phyloP scores from a whole-genome alignment of 2,797 vertebrate genomes.

The Enteromius argenteus region DNA sequence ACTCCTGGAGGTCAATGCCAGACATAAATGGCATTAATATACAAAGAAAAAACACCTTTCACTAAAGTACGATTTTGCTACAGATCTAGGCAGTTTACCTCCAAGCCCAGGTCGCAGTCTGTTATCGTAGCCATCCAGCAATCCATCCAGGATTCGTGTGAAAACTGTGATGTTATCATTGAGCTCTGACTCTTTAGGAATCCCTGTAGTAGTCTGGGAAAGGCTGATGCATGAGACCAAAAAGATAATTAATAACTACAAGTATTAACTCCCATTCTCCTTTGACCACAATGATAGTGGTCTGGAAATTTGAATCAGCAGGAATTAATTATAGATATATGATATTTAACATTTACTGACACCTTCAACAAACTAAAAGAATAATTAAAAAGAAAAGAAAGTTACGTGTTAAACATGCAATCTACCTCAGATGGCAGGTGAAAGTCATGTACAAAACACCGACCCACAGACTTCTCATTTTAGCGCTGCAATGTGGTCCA shows the following conservation, averaged over 20 bases:
- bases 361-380: background rate
- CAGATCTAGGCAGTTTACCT: constrained; percentile 74
- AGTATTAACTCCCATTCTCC: background rate
- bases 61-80: background rate
- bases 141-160: constrained; percentile 91
- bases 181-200: constrained; percentile 84
- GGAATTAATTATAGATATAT: background rate
- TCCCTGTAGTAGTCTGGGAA: constrained; percentile 86
- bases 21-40: background rate
- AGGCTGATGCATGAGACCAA: constrained; percentile 72
- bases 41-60: background rate
- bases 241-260: constrained; percentile 36
- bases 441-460: constrained; percentile 86
- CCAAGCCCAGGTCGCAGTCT: constrained; percentile 91
- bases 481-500: constrained; percentile 87
- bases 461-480: constrained; percentile 88
- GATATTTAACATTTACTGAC: background rate
- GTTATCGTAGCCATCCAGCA: constrained; percentile 94
- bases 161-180: constrained; percentile 97
- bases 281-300: background rate
- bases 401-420: constrained; percentile 25
- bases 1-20: constrained; percentile 35
- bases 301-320: background rate
- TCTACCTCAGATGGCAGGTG: constrained; percentile 90
- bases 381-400: background rate